These are phyloP conservation scores for Coremacera marginata DNA, from an alignment of 2,888 invertebrate genomes.

Conservation along the genomic window DNA sequence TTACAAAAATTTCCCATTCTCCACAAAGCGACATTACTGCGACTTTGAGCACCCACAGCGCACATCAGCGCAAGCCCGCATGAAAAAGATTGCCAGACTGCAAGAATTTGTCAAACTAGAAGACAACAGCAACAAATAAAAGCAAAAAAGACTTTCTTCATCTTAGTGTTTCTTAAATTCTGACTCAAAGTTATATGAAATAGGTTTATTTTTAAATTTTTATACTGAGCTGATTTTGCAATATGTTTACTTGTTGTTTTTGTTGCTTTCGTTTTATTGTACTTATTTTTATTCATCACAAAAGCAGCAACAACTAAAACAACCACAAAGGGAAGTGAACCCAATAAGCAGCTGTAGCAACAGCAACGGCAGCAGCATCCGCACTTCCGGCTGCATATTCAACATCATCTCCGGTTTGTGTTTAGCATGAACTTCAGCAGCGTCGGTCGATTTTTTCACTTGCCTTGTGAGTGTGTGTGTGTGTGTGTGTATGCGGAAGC, in stretches of 20 bases:
- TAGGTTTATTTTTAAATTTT: not conserved
- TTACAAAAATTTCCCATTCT: not conserved
- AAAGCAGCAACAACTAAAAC: not conserved
- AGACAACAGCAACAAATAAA: not conserved
- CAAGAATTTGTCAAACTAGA: not conserved
- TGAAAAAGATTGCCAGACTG: not conserved
- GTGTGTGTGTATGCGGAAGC: not conserved
- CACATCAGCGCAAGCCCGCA: not conserved
- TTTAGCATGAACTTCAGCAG: not conserved
- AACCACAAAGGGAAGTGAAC: slow-evolving; percentile 18
- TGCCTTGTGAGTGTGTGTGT: not conserved
- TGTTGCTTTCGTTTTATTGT: not conserved
- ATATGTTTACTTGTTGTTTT: not conserved
- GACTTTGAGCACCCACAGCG: slow-evolving; percentile 3
- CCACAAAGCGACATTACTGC: not conserved
- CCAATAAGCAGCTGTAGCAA: slow-evolving; percentile 11
- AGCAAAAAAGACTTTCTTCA: not conserved
- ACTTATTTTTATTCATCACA: not conserved
- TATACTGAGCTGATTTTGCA: not conserved
- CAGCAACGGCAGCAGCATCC: slow-evolving; percentile 2
- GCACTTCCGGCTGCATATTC: slow-evolving; percentile 24
- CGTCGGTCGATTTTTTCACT: not conserved
- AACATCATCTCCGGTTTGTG: slow-evolving; percentile 1
- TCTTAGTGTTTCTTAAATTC: not conserved
- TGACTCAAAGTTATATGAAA: not conserved